These are phyloP conservation scores for Hetaerina americana DNA, from an alignment of 1,140 invertebrate species.

Conservation along the genomic window DNA sequence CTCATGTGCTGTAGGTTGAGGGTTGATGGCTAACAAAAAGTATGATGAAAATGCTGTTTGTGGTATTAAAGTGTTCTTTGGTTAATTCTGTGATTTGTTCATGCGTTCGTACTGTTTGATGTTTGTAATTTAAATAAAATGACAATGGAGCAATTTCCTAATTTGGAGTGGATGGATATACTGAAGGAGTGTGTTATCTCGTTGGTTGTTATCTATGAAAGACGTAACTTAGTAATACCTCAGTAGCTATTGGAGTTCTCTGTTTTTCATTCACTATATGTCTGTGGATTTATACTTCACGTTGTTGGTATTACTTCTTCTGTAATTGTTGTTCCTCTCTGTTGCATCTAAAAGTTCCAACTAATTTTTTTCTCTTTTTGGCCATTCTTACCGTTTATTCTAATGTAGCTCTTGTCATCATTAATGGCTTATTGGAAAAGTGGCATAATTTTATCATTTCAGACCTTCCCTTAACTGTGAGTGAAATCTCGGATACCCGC, in stretches of 20 bases:
- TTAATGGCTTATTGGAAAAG: neutral
- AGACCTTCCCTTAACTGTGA: too few relatives aligned
- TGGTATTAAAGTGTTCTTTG: neutral
- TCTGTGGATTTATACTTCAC: neutral
- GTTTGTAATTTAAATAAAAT: neutral
- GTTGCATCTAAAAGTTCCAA: neutral
- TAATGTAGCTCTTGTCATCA: neutral
- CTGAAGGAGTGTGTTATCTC: neutral
- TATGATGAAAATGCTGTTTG: neutral
- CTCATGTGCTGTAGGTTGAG: neutral
- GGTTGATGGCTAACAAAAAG: neutral
- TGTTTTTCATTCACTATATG: neutral
- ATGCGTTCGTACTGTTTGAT: neutral
- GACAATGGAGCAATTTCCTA: neutral
- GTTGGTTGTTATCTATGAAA: neutral
- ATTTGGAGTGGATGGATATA: neutral
- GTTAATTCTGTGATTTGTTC: neutral
- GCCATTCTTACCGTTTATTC: too few relatives aligned
- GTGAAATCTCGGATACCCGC: too few relatives aligned
- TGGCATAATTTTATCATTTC: neutral
- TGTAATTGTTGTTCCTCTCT: neutral
- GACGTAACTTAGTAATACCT: neutral
- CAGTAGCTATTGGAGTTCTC: neutral
- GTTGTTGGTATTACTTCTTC: neutral
- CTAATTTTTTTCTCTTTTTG: neutral